phyloP scores from a whole-genome alignment of 2,888 invertebrate genomes.

The Callosobruchus maculatus region DNA sequence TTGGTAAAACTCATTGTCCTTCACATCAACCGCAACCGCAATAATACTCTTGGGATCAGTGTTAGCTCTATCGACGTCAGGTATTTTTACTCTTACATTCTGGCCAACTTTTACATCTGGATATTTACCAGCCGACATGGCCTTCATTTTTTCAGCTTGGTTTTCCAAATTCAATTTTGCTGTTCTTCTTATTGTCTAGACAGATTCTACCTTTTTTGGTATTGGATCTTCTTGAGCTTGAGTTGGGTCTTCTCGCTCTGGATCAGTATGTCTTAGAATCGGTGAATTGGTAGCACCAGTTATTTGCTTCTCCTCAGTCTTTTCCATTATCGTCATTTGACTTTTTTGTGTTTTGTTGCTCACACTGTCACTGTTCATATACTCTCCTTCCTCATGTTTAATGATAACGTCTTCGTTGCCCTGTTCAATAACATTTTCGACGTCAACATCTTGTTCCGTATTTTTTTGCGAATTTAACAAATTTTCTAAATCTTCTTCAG shows the following conservation, averaged over 20 bases:
- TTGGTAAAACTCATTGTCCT: conserved; percentile 14
- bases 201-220: neutral
- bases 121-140: conserved; percentile 20
- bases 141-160: conserved; percentile 16
- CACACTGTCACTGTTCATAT: neutral
- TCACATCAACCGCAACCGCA: conserved; percentile 12
- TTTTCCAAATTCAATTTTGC: conserved; percentile 16
- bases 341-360: neutral
- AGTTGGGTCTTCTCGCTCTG: neutral
- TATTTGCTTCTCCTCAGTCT: neutral
- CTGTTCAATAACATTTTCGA: neutral
- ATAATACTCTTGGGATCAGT: conserved; percentile 22
- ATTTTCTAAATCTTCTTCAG: conserved; percentile 9
- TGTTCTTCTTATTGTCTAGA: conserved; percentile 9
- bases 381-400: neutral
- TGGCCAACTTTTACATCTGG: conserved; percentile 23
- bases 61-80: conserved; percentile 25
- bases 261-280: neutral
- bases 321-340: neutral
- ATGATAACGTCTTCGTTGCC: neutral
- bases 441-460: neutral
- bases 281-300: neutral
- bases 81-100: conserved; percentile 26
- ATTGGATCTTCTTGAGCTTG: neutral
- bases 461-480: neutral